Conservation (phyloP, 2,113 vertebrate genomes). For the Artemisiospiza belli region DNA sequence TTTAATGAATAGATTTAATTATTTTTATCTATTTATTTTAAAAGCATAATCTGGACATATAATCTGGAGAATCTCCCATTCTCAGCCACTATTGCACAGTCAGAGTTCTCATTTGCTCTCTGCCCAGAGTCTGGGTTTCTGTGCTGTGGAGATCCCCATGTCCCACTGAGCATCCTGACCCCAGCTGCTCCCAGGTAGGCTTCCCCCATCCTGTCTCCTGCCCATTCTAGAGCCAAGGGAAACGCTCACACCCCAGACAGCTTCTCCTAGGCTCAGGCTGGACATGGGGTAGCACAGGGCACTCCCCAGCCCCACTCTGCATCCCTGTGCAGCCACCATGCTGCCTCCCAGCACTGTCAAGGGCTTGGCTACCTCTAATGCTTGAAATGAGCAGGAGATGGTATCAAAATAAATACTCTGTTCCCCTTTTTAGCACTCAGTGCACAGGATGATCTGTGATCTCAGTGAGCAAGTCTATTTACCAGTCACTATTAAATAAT, state of each 20-base stretch:
- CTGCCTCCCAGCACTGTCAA: fast-evolving
- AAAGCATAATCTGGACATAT: neutral
- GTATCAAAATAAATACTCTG: neutral
- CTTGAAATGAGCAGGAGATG: neutral
- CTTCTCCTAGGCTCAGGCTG: neutral
- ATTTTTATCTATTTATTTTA: neutral
- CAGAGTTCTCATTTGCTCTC: neutral
- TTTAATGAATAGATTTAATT: neutral
- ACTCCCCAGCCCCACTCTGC: neutral
- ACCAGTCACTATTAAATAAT: neutral
- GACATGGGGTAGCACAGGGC: neutral
- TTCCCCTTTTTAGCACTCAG: neutral
- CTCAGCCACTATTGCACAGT: neutral
- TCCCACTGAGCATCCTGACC: neutral
- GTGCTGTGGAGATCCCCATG: neutral
- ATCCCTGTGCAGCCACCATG: neutral
- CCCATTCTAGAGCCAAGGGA: neutral
- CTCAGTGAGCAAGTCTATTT: neutral
- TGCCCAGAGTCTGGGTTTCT: neutral
- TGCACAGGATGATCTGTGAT: neutral
- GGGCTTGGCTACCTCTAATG: neutral
- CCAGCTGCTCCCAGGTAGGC: fast-evolving
- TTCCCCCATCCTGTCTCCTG: neutral
- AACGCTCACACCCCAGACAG: neutral
- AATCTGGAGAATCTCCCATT: neutral